Percentiles rank a stretch among this genome's conserved stretches.
These are phyloP conservation scores for Synanthedon tipuliformis DNA, from an alignment of 2,888 invertebrate genomes.

Conservation along the genomic window DNA sequence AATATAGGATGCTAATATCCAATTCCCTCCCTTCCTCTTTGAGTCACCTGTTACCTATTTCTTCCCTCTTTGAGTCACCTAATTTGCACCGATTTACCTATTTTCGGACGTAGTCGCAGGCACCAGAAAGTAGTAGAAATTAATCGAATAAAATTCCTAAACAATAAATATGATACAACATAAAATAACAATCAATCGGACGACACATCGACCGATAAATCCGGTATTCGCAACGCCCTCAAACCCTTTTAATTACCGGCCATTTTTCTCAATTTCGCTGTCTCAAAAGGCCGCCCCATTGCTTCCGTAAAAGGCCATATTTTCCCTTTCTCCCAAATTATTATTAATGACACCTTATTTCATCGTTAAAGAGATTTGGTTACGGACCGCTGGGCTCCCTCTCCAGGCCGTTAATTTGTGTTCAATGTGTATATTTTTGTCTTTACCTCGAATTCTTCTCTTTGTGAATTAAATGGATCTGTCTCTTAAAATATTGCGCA, in stretches of 20 bases:
- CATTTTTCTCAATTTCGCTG: constrained; percentile 4
- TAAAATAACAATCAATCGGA: constrained; percentile 1
- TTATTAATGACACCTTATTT: constrained; percentile 12
- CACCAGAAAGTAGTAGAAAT: not conserved
- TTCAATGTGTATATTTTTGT: not conserved
- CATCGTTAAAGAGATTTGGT: constrained; percentile 10
- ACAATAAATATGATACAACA: not conserved
- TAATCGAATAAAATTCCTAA: not conserved
- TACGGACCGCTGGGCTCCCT: constrained; percentile 1
- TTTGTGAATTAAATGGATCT: no score
- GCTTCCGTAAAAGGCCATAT: constrained; percentile 4
- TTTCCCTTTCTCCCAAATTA: constrained; percentile 5
- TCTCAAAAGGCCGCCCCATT: not conserved
- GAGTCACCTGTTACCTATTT: no score
- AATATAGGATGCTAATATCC: no score
- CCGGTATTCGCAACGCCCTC: not conserved
- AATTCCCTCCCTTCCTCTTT: no score
- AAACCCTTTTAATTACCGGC: constrained; percentile 14
- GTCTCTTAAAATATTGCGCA: no score
- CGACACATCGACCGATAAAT: constrained; percentile 1
- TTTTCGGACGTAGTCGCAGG: no score
- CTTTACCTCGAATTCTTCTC: not conserved
- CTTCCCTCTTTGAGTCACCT: no score
- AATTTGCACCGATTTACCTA: no score
- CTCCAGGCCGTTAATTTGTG: not conserved